Evolutionary conservation across 2,888 invertebrate genomes (phyloP).

Genomic region (Orchesellides sinensis): DNA sequence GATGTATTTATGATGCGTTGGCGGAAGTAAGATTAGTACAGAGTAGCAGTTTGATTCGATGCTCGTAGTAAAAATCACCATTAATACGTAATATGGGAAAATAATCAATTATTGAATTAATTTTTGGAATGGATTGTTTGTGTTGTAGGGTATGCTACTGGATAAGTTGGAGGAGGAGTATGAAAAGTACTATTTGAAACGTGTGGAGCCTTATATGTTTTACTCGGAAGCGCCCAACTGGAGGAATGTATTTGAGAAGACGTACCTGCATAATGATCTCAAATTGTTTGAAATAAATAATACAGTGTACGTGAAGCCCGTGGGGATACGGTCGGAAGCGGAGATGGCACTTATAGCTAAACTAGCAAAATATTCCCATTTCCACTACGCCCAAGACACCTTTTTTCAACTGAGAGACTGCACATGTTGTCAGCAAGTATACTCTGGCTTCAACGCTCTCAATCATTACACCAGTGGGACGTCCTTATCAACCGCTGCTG

Average conservation of each 20-base stretch:
- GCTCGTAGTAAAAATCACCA: too few species aligned
- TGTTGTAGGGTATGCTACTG: slow-evolving; percentile 67
- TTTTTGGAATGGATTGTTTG: too few species aligned
- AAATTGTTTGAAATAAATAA: slow-evolving; percentile 72
- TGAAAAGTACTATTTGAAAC: slow-evolving; percentile 69
- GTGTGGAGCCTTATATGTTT: slow-evolving; percentile 70
- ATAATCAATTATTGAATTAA: too few species aligned
- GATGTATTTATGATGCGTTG: too few species aligned
- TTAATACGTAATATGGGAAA: too few species aligned
- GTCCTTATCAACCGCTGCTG: slow-evolving; percentile 60
- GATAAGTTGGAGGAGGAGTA: slow-evolving; percentile 70
- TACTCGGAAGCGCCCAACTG: slow-evolving; percentile 67
- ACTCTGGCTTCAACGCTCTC: slow-evolving; percentile 63
- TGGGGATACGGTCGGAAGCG: slow-evolving; percentile 69
- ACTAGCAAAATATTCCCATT: slow-evolving; percentile 71
- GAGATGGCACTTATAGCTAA: slow-evolving; percentile 71
- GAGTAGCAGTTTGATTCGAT: too few species aligned
- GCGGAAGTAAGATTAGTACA: too few species aligned
- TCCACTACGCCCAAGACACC: slow-evolving; percentile 70
- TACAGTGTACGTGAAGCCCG: slow-evolving; percentile 70
- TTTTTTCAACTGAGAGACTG: slow-evolving; percentile 71
- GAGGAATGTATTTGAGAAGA: slow-evolving; percentile 71
- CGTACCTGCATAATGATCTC: slow-evolving; percentile 72
- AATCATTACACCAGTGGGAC: slow-evolving; percentile 64
- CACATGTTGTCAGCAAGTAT: slow-evolving; percentile 69